Percentiles rank a stretch among this genome's conserved stretches.
Conservation (phyloP, 1,140 invertebrate species). For the Megathymus violae region DNA sequence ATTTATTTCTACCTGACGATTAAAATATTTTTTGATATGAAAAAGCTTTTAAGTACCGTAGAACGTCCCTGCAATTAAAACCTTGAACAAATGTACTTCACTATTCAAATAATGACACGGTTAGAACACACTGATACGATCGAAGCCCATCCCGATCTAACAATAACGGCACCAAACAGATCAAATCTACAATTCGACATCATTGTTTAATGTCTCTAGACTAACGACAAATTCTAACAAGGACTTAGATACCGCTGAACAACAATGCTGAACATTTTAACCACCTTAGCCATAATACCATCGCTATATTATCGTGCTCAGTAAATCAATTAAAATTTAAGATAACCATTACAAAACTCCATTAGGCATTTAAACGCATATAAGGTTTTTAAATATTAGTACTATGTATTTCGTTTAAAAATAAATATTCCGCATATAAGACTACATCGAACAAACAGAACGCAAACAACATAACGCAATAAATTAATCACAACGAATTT, state of each 20-base stretch:
- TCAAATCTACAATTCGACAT: conserved; percentile 21
- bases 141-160: conserved; percentile 49
- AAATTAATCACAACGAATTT: conserved; percentile 49
- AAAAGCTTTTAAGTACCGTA: conserved; percentile 52
- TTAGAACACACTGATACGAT: conserved; percentile 55
- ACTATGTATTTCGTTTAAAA: neutral
- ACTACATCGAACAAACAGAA: conserved; percentile 25
- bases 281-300: conserved; percentile 6
- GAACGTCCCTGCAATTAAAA: conserved; percentile 26
- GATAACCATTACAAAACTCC: conserved; percentile 2
- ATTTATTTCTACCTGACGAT: neutral
- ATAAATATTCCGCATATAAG: conserved; percentile 19
- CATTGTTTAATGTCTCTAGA: conserved; percentile 16
- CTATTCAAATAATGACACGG: conserved; percentile 43
- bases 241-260: conserved; percentile 12
- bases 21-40: conserved; percentile 41
- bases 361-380: conserved; percentile 19
- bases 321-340: conserved; percentile 8
- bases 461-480: conserved; percentile 35
- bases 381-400: neutral
- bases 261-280: conserved; percentile 12
- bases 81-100: conserved; percentile 12
- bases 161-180: conserved; percentile 28
- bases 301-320: conserved; percentile 7
- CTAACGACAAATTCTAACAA: conserved; percentile 24